phyloP scores from a whole-genome alignment of 2,888 invertebrate species.

The Drosophila seclusa region DNA sequence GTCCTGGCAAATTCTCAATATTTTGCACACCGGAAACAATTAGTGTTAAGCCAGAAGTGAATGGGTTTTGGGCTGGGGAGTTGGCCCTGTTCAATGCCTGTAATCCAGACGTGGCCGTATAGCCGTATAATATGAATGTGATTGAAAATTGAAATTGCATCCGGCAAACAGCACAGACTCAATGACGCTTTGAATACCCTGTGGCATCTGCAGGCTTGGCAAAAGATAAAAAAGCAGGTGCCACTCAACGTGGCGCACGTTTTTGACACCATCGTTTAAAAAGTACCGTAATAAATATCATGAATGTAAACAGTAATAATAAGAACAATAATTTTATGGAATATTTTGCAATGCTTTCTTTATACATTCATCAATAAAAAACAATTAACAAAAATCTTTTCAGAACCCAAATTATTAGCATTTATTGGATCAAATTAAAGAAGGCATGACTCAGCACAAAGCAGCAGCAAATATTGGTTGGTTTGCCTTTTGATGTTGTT shows the following conservation, averaged over 20 bases:
- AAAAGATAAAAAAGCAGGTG: neutral
- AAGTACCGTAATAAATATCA: neutral
- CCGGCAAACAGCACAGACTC: conserved; percentile 59
- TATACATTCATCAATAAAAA: neutral
- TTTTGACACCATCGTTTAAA: neutral
- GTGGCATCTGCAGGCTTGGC: neutral
- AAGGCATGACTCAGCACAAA: neutral
- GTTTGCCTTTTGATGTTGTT: neutral
- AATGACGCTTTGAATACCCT: conserved; percentile 24
- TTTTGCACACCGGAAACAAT: conserved; percentile 48
- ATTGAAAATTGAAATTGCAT: conserved; percentile 80
- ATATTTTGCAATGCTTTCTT: neutral
- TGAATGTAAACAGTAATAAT: conserved; percentile 5
- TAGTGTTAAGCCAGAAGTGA: conserved; percentile 44
- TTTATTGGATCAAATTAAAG: neutral
- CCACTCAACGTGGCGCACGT: neutral
- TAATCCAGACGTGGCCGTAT: conserved; percentile 61
- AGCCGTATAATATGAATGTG: conserved; percentile 77
- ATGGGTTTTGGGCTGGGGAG: neutral
- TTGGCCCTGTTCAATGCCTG: conserved; percentile 4
- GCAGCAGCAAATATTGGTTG: neutral
- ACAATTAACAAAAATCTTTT: too few species aligned
- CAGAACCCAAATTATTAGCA: neutral
- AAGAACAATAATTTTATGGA: neutral
- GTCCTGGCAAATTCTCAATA: conserved; percentile 39